Percentiles rank a stretch among this genome's conserved stretches.
Conservation (phyloP, 1,140 invertebrate species). For the Macrosteles quadrilineatus region DNA sequence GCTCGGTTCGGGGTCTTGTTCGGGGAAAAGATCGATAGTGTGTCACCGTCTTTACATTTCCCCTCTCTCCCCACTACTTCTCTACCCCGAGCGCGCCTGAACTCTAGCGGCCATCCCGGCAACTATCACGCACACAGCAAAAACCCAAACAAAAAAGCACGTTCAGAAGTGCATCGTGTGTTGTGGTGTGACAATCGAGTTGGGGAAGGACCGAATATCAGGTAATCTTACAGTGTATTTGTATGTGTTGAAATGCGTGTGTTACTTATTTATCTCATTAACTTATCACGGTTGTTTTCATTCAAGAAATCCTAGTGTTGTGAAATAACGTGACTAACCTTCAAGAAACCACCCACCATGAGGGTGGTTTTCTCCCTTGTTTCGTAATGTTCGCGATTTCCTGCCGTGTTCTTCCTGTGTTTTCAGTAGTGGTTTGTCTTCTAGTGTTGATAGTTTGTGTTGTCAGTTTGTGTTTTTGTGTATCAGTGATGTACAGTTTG, state of each 20-base stretch:
- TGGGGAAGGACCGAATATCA: conserved; percentile 15
- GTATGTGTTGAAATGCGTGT: background rate
- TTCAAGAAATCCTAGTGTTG: conserved; percentile 4
- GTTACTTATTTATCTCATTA: background rate
- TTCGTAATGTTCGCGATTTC: background rate
- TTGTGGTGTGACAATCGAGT: background rate
- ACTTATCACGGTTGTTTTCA: background rate
- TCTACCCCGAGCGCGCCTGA: background rate
- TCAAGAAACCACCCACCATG: background rate
- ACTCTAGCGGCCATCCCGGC: conserved; percentile 10
- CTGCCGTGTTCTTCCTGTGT: background rate
- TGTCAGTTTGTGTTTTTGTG: background rate
- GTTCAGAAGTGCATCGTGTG: conserved; percentile 21
- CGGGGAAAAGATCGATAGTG: too few relatives aligned
- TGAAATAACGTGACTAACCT: background rate
- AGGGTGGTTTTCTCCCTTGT: conserved; percentile 3
- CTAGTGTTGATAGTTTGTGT: background rate
- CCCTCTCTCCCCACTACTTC: background rate
- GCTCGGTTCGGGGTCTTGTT: too few relatives aligned
- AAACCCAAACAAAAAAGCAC: conserved; percentile 27
- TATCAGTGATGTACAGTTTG: background rate
- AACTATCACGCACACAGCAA: conserved; percentile 21
- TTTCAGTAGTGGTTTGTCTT: background rate
- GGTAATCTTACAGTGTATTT: background rate
- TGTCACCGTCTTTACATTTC: too few relatives aligned